phyloP scores from a whole-genome alignment of 2,888 invertebrate genomes.

The Hyposoter dolosus region DNA sequence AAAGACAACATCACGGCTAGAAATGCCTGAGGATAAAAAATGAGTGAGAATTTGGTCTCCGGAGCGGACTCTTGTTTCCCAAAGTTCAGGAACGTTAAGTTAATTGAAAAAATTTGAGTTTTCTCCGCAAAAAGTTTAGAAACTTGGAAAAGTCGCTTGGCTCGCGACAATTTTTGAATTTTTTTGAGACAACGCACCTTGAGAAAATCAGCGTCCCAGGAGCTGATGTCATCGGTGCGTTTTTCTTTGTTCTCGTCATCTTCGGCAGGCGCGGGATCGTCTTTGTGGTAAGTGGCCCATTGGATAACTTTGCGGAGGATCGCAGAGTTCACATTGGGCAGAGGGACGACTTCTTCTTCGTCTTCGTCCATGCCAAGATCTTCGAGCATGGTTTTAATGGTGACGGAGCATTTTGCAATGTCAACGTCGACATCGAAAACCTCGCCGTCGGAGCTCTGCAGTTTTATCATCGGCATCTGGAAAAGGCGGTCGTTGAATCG shows the following conservation, averaged over 20 bases:
- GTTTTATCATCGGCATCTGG: constrained; percentile 96
- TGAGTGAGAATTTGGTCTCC: too few relatives aligned
- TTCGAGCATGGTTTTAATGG: constrained; percentile 99
- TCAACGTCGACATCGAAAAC: constrained; percentile 98
- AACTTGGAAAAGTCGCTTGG: too few relatives aligned
- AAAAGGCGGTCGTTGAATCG: not conserved
- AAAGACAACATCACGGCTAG: too few relatives aligned
- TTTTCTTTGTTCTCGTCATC: constrained; percentile 99
- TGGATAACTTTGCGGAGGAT: constrained; percentile 97
- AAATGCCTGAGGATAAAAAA: too few relatives aligned
- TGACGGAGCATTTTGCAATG: constrained; percentile 98
- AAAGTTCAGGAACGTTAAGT: too few relatives aligned
- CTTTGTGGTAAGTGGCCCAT: constrained; percentile 97
- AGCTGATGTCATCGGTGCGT: constrained; percentile 99
- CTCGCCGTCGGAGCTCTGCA: constrained; percentile 98
- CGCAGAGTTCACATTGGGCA: constrained; percentile 98
- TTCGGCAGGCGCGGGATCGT: constrained; percentile 97
- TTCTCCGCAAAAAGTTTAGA: too few relatives aligned
- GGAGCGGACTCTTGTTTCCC: too few relatives aligned
- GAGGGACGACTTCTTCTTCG: constrained; percentile 97
- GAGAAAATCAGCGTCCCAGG: constrained; percentile 99
- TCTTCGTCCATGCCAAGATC: constrained; percentile 96
- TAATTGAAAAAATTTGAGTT: too few relatives aligned
- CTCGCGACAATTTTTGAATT: too few relatives aligned
- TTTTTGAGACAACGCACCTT: constrained; percentile 86